Percentiles rank a stretch among this genome's conserved stretches.
phyloP scores from a whole-genome alignment of 1,140 invertebrate genomes.

The Zaprionus capensis region DNA sequence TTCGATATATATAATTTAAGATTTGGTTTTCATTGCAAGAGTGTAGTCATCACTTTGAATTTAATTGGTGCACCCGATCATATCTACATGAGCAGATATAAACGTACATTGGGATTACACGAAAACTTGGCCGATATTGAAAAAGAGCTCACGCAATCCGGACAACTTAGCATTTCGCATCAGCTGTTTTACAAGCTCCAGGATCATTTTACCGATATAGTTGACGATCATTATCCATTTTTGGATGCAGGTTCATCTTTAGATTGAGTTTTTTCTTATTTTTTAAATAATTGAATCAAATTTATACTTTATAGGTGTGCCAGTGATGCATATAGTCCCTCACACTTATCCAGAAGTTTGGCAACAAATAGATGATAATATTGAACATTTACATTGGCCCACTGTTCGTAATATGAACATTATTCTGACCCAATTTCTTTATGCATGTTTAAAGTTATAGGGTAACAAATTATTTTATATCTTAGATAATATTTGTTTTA shows the following conservation, averaged over 20 bases:
- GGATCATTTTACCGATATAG: conserved; percentile 12
- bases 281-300: background rate
- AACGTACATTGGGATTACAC: conserved; percentile 19
- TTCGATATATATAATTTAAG: background rate
- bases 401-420: conserved; percentile 33
- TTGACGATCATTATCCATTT: conserved; percentile 29
- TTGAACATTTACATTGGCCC: conserved; percentile 37
- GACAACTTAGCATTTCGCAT: background rate
- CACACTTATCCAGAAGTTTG: conserved; percentile 37
- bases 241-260: conserved; percentile 18
- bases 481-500: background rate
- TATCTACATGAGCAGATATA: conserved; percentile 29
- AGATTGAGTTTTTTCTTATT: background rate
- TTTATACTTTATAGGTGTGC: conserved; percentile 8
- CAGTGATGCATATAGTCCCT: conserved; percentile 33
- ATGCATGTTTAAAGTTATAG: conserved; percentile 4
- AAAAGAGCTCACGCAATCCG: background rate
- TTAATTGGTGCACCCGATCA: conserved; percentile 35
- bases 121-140: conserved; percentile 23
- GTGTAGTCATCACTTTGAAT: conserved; percentile 21
- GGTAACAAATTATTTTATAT: background rate
- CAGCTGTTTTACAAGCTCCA: conserved; percentile 28
- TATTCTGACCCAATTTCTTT: conserved; percentile 26
- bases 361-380: conserved; percentile 18
- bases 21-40: background rate